phyloP scores from a whole-genome alignment of 64 coral and sea anemone species.

The Pocillopora verrucosa region DNA sequence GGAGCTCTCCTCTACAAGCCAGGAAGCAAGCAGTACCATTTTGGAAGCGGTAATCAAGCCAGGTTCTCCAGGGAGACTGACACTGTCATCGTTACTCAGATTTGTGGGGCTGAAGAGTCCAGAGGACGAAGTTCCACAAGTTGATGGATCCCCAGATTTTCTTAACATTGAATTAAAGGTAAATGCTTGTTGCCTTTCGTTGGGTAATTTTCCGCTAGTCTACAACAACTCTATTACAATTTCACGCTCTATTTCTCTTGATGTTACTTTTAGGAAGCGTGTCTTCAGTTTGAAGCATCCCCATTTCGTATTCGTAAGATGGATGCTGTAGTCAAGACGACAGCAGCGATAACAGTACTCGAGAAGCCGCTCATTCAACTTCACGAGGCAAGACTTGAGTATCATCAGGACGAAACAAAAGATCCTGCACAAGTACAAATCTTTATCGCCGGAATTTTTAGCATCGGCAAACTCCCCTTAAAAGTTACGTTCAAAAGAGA shows the following conservation, averaged over 20 bases:
- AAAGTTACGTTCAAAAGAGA: neutral
- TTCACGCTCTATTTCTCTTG: too few relatives aligned
- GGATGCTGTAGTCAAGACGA: neutral
- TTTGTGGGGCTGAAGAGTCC: neutral
- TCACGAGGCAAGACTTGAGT: neutral
- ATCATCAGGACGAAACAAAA: neutral
- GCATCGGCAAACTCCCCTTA: neutral
- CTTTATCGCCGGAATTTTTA: neutral
- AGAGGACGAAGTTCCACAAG: constrained; percentile 6
- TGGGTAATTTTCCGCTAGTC: too few relatives aligned
- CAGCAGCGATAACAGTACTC: neutral
- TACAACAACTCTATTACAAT: too few relatives aligned
- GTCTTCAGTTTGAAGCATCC: neutral
- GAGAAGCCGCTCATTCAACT: neutral
- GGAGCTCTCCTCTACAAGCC: constrained; percentile 16
- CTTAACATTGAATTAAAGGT: constrained; percentile 20
- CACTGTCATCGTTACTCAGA: neutral
- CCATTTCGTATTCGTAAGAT: neutral
- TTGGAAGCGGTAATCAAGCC: neutral
- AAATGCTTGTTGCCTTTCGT: neutral
- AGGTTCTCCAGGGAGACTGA: constrained; percentile 1
- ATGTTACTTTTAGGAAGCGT: neutral
- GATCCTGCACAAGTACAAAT: neutral
- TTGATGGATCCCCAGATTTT: constrained; percentile 17
- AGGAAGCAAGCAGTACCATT: neutral